A percentile compares a stretch with the other conserved stretches of the same genome.
Conservation (phyloP, 2,113 vertebrate genomes). For the Menidia beryllina region DNA sequence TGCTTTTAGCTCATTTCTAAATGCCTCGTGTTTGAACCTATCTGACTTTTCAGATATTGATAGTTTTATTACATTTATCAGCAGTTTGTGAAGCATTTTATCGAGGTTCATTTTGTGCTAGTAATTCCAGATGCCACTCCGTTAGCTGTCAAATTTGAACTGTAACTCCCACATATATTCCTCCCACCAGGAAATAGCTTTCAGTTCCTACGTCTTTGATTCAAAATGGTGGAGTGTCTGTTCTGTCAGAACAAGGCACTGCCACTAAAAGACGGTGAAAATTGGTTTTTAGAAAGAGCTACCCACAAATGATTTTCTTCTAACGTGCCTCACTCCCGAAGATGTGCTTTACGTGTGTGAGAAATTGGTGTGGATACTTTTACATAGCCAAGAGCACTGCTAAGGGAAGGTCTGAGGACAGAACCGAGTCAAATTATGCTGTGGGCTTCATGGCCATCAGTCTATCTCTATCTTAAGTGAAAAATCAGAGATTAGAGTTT, state of each 20-base stretch:
- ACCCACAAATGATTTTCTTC: conserved; percentile 36
- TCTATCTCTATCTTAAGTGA: conserved; percentile 6
- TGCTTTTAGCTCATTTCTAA: too few species aligned
- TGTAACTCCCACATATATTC: conserved; percentile 24
- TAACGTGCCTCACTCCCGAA: conserved; percentile 11
- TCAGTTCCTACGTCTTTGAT: not conserved
- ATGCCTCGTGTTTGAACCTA: too few species aligned
- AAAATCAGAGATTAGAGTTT: conserved; percentile 22
- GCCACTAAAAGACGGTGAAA: conserved; percentile 37
- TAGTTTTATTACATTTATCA: not conserved
- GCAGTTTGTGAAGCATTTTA: not conserved
- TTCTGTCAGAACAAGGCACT: conserved; percentile 29
- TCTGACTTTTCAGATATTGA: too few species aligned
- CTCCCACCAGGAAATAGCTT: conserved; percentile 13
- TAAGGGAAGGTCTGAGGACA: conserved; percentile 1
- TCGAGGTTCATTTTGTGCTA: not conserved
- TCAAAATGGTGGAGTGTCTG: conserved; percentile 19
- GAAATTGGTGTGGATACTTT: conserved; percentile 42
- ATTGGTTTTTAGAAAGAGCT: conserved; percentile 37
- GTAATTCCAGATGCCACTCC: conserved; percentile 18
- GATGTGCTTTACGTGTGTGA: conserved; percentile 45
- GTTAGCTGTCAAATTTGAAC: conserved; percentile 12
- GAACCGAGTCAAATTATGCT: not conserved
- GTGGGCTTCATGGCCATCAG: conserved; percentile 3
- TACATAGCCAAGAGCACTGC: conserved; percentile 1